These are phyloP conservation scores for Heliconius hermathena DNA, from an alignment of 1,140 invertebrate species.

Conservation along the genomic window DNA sequence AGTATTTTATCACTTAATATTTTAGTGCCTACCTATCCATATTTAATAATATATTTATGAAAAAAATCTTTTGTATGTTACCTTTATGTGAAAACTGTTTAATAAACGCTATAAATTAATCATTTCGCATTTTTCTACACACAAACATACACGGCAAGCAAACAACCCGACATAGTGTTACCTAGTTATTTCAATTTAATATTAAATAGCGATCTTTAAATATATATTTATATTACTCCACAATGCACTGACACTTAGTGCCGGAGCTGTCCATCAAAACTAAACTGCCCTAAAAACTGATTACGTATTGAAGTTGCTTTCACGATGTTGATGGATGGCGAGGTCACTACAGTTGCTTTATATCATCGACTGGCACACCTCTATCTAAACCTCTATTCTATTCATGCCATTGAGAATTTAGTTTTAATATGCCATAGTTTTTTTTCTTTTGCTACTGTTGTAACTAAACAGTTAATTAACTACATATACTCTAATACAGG, in stretches of 20 bases:
- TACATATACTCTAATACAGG: slow-evolving; percentile 58
- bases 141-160: slow-evolving; percentile 46
- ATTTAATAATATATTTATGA: slow-evolving; percentile 69
- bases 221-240: slow-evolving; percentile 40
- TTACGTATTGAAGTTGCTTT: slow-evolving; percentile 11
- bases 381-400: slow-evolving; percentile 64
- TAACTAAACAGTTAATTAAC: slow-evolving; percentile 77
- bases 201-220: slow-evolving; percentile 26
- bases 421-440: slow-evolving; percentile 66
- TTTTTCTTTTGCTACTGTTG: slow-evolving; percentile 69
- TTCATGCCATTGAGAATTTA: slow-evolving; percentile 66
- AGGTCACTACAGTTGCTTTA: slow-evolving; percentile 57
- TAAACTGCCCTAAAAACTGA: not conserved
- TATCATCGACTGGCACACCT: slow-evolving; percentile 64
- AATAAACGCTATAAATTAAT: slow-evolving; percentile 79
- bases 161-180: slow-evolving; percentile 17
- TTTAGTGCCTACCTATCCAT: slow-evolving; percentile 71
- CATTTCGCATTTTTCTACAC: slow-evolving; percentile 78
- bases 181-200: not conserved
- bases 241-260: slow-evolving; percentile 47
- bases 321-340: slow-evolving; percentile 54
- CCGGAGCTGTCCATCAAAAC: slow-evolving; percentile 46
- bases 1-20: slow-evolving; percentile 76
- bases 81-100: slow-evolving; percentile 78
- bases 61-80: slow-evolving; percentile 73